Conservation (phyloP, 1,140 invertebrate species). For the Drosophila melanica region DNA sequence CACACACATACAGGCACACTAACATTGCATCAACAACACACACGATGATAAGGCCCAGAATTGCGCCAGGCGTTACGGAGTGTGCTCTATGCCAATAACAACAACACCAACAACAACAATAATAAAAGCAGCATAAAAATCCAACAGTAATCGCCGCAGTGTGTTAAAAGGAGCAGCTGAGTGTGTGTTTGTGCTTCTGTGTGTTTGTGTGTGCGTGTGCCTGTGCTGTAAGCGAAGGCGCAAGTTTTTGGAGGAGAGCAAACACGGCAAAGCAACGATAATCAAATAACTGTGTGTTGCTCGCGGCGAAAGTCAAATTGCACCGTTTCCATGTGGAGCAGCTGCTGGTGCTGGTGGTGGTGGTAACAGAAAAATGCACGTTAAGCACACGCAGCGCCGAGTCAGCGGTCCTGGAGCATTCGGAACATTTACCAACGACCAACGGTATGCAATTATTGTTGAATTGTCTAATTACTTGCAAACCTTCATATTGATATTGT, state of each 20-base stretch:
- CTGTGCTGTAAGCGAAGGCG: constrained; percentile 2
- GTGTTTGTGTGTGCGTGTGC: constrained; percentile 1
- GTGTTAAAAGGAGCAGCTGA: constrained; percentile 23
- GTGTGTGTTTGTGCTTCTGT: constrained; percentile 7
- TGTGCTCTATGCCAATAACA: constrained; percentile 53
- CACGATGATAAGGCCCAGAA: constrained; percentile 64
- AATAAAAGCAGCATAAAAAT: constrained; percentile 19
- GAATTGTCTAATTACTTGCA: constrained; percentile 17
- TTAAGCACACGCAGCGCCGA: constrained; percentile 83
- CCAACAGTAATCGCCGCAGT: constrained; percentile 26
- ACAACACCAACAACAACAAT: constrained; percentile 59
- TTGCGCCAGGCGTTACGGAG: constrained; percentile 59
- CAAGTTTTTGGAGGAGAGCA: not conserved
- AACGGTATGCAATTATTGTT: constrained; percentile 73
- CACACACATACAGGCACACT: constrained; percentile 21
- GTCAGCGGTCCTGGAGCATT: constrained; percentile 84
- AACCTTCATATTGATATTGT: constrained; percentile 45
- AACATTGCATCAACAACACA: constrained; percentile 22
- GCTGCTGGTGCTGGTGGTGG: constrained; percentile 32
- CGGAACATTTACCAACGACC: constrained; percentile 82
- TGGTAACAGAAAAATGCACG: constrained; percentile 79
- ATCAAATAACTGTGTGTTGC: constrained; percentile 5
- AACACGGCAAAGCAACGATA: constrained; percentile 3
- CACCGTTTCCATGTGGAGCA: constrained; percentile 59
- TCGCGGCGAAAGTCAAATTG: constrained; percentile 29